A percentile compares a stretch with the other conserved stretches of the same genome.
Conservation (phyloP, 2,113 vertebrate genomes). For the Brachionichthys hirsutus region DNA sequence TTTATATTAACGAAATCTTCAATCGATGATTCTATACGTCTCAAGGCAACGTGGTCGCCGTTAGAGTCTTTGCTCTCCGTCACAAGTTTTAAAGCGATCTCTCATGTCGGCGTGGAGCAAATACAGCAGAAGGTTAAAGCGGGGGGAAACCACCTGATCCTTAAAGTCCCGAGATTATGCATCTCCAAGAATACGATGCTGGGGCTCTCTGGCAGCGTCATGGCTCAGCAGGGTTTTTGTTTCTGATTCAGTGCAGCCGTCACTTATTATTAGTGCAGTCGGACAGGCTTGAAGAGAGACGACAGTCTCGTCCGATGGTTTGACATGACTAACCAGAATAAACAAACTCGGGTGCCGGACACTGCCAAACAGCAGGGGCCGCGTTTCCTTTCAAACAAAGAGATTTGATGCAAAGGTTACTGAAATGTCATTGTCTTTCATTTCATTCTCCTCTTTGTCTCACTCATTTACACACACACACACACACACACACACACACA, state of each 20-base stretch:
- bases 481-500: constrained; percentile 15
- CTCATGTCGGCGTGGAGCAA: constrained; percentile 15
- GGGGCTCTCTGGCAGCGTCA: constrained; percentile 35
- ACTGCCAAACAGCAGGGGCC: no score
- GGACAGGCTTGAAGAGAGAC: constrained; percentile 35
- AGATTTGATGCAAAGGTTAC: constrained; percentile 18
- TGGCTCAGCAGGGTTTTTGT: constrained; percentile 56
- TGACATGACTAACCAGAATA: constrained; percentile 35
- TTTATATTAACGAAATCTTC: constrained; percentile 73
- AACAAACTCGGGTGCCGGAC: no score
- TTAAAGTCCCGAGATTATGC: constrained; percentile 27
- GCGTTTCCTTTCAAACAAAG: constrained; percentile 37
- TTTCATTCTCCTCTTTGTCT: constrained; percentile 37
- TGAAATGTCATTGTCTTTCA: constrained; percentile 34
- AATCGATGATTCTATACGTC: constrained; percentile 62
- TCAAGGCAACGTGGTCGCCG: constrained; percentile 50
- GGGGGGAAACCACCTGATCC: constrained; percentile 15
- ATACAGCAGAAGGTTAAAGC: constrained; percentile 37
- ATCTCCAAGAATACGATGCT: constrained; percentile 53
- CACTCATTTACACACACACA: constrained; percentile 20
- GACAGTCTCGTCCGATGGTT: constrained; percentile 41
- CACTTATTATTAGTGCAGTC: constrained; percentile 69
- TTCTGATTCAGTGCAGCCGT: constrained; percentile 72
- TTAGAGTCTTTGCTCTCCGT: constrained; percentile 35
- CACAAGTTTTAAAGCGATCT: constrained; percentile 26